Evolutionary conservation across 2,888 invertebrate species (phyloP).

Genomic region (Odontothrips loti): DNA sequence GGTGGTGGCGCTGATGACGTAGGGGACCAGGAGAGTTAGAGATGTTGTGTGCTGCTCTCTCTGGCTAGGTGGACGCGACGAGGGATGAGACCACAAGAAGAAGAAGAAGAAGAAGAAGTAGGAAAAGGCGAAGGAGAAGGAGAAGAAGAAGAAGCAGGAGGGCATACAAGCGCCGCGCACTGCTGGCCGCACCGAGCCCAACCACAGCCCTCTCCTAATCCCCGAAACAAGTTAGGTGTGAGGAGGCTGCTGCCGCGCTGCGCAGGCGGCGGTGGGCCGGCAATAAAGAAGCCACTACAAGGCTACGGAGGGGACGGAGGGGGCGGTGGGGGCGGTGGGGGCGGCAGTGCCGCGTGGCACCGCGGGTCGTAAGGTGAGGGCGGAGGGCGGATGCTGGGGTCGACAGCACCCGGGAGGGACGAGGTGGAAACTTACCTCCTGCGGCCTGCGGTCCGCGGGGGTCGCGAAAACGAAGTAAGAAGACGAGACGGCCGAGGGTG

Average conservation of each 20-base stretch:
- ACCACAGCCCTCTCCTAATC: background rate
- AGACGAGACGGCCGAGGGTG: background rate
- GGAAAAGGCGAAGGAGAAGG: background rate
- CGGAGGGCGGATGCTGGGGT: background rate
- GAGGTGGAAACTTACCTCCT: background rate
- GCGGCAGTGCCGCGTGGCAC: no score
- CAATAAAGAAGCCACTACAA: conserved; percentile 5
- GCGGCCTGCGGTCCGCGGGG: background rate
- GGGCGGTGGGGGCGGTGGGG: background rate
- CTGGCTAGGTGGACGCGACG: no score
- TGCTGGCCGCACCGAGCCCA: no score
- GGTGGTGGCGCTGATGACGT: no score
- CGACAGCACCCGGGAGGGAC: background rate
- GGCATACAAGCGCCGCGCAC: background rate
- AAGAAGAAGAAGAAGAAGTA: background rate
- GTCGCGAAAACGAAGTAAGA: no score
- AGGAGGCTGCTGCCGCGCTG: background rate
- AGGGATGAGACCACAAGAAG: no score
- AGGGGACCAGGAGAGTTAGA: background rate
- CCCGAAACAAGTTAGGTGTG: background rate
- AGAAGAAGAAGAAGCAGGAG: background rate
- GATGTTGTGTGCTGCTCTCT: background rate
- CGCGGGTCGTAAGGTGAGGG: background rate
- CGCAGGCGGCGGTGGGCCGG: background rate
- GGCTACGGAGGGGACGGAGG: background rate